A percentile compares a stretch with the other conserved stretches of the same genome.
These are phyloP conservation scores for Piscicola geometra DNA, from an alignment of 2,888 invertebrate genomes.

Conservation along the genomic window DNA sequence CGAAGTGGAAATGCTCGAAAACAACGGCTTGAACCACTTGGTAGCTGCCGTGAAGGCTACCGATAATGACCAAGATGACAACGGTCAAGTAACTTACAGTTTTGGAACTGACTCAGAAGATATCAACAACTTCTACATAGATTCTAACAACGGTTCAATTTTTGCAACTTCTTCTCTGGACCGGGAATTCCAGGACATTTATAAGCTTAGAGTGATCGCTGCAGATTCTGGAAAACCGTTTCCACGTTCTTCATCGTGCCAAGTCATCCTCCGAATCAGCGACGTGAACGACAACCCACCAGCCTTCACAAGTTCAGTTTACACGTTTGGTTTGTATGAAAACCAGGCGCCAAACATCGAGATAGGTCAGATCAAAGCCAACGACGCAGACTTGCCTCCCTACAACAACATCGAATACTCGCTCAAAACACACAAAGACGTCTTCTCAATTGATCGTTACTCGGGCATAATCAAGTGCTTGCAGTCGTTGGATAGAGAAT, in stretches of 20 bases:
- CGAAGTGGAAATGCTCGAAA: constrained; percentile 31
- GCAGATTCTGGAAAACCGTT: constrained; percentile 48
- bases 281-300: constrained; percentile 51
- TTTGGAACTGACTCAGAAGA: constrained; percentile 14
- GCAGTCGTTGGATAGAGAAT: constrained; percentile 68
- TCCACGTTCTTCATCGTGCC: constrained; percentile 45
- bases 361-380: constrained; percentile 40
- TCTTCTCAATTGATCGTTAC: constrained; percentile 46
- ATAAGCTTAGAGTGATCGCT: constrained; percentile 47
- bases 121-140: not conserved
- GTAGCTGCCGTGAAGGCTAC: constrained; percentile 37
- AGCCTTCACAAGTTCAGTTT: constrained; percentile 41
- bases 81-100: constrained; percentile 44
- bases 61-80: constrained; percentile 46
- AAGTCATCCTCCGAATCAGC: constrained; percentile 45
- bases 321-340: constrained; percentile 41
- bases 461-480: constrained; percentile 59
- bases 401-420: constrained; percentile 38
- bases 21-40: constrained; percentile 11
- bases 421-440: constrained; percentile 41
- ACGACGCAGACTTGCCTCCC: constrained; percentile 39
- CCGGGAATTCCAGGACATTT: constrained; percentile 40
- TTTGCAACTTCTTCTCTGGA: constrained; percentile 37
- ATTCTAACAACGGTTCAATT: constrained; percentile 33
- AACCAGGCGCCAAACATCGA: constrained; percentile 40